Base-by-base conservation (phyloP, 1,140 invertebrate genomes). In the Eumaeus atala region DNA sequence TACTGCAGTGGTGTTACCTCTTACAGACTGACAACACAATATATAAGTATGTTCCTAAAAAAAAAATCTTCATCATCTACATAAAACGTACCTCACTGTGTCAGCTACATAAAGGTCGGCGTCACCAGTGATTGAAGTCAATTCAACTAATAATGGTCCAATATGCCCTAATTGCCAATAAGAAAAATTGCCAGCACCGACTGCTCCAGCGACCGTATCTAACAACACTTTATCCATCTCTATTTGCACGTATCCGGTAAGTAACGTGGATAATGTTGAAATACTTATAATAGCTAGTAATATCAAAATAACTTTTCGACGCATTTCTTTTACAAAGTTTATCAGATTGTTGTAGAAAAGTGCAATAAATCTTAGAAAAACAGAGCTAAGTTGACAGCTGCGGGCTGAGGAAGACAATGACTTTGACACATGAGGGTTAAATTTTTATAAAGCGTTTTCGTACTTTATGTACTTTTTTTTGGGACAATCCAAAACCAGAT, bases 101-200 rank as follows among this genome's bases (percentile, higher is more conserved):
- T 84, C 79, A 10, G 79, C 68, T 10, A 86, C 74, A 48, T 82
- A 86, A 1, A 86, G 68, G 54, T 86, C 83, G 2, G 83, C 83
- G 48, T 86, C 83, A 8, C 83, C 83, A 0, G 64, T 58, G 21
- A 78, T 17, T 12, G 81, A 83, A 0, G 66, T 80, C 3, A 86
- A 42, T 56, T 84, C 81, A 0, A 86, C 64, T 9, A 75, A 37
- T 47, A 86, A 48, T 10, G 83, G 83, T 0, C 83, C 81, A 0
- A 59, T 61, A 21, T 84, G 75, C 0, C 77, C 75, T 16, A 83
- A 61, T 57, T 84, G 75, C 83, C 83, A 84, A 54, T 83, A 86
- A 0, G 83, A 80, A 54, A 83, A 84, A 58, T 86, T 84, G 0
- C 83, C 83, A 7, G 75, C 72, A 0, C 77, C 72, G 0, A 86